Evolutionary conservation across 2,888 invertebrate genomes (phyloP).

Genomic region (Ormyrus nitidulus): DNA sequence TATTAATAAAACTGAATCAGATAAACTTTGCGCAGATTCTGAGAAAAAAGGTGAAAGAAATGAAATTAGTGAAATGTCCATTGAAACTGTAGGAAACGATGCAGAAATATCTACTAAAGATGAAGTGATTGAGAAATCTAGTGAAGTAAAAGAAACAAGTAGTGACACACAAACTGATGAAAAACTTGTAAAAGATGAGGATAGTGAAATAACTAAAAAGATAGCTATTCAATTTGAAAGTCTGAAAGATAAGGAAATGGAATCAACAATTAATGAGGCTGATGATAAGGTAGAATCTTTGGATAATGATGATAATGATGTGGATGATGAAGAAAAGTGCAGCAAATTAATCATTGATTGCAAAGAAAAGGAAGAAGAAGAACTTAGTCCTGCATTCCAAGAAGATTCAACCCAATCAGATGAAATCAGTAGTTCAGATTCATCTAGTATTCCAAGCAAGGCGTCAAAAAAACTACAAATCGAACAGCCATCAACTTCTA

Average conservation of each 20-base stretch:
- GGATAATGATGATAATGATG: conserved; percentile 2
- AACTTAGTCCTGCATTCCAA: conserved; percentile 6
- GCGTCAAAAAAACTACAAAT: neutral
- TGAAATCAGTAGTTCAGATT: neutral
- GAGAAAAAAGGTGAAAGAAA: conserved; percentile 8
- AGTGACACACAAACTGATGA: too few relatives aligned
- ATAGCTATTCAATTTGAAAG: neutral
- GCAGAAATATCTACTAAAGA: neutral
- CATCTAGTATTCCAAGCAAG: neutral
- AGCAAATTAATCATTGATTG: neutral
- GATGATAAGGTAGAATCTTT: neutral
- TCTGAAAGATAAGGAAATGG: neutral
- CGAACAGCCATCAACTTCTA: conserved; percentile 14
- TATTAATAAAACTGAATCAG: conserved; percentile 25
- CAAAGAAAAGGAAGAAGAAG: conserved; percentile 24
- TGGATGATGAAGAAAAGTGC: neutral
- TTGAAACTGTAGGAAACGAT: neutral
- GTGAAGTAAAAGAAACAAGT: too few relatives aligned
- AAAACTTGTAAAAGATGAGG: neutral
- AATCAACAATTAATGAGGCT: neutral
- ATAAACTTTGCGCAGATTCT: conserved; percentile 35
- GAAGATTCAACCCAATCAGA: conserved; percentile 14
- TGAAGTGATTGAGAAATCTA: neutral
- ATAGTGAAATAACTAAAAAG: neutral
- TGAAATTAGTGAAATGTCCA: conserved; percentile 6